phyloP scores from a whole-genome alignment of 2,113 vertebrate genomes.

The Theristicus caerulescens region DNA sequence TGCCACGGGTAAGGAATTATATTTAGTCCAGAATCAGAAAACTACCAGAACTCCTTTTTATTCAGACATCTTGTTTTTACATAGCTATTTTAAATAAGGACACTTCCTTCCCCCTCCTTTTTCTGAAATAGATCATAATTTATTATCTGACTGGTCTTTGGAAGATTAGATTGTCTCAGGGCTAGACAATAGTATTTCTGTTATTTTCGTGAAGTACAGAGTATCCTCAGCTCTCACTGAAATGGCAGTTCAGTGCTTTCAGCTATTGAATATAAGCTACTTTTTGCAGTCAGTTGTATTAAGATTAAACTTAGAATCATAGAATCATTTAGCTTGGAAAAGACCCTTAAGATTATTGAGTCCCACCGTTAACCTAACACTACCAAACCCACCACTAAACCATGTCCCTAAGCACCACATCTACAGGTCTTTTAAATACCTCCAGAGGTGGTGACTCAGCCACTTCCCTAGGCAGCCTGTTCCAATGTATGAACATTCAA shows the following conservation, averaged over 20 bases:
- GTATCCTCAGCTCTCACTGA: not conserved
- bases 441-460: not conserved
- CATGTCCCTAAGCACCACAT: not conserved
- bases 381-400: not conserved
- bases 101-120: not conserved
- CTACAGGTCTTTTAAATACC: not conserved
- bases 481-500: not conserved
- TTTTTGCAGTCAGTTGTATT: not conserved
- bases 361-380: not conserved
- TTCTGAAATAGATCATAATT: not conserved
- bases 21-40: not conserved
- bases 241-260: not conserved
- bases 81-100: not conserved
- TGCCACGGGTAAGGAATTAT: not conserved
- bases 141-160: not conserved
- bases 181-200: not conserved
- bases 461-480: not conserved
- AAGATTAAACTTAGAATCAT: not conserved
- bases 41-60: not conserved
- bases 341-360: not conserved
- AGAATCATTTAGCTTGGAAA: not conserved
- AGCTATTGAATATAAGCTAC: not conserved
- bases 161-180: slow-evolving; percentile 13
- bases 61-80: not conserved
- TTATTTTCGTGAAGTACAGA: not conserved